Evolutionary conservation across 1,140 invertebrate genomes (phyloP).

Genomic region (Sesamia nonagrioides): DNA sequence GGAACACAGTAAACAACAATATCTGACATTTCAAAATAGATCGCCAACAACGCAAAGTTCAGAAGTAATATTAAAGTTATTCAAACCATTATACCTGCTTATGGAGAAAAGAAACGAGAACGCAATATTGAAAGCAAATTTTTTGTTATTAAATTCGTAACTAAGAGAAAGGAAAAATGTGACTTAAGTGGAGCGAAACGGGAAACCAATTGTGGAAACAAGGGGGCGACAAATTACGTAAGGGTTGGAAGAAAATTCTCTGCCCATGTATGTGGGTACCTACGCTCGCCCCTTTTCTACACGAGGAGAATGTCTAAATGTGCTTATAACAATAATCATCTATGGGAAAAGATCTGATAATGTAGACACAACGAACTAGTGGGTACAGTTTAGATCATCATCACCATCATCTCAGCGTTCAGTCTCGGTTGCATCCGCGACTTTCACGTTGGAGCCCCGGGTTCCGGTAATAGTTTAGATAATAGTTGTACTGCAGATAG

Average conservation of each 20-base stretch:
- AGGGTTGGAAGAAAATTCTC: neutral
- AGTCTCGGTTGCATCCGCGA: too few species aligned
- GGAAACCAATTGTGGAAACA: conserved; percentile 27
- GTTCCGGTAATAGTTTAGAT: too few species aligned
- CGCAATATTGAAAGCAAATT: conserved; percentile 14
- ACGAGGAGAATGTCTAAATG: conserved; percentile 2
- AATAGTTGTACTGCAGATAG: too few species aligned
- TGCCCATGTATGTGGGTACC: neutral
- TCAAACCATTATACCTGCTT: conserved; percentile 10
- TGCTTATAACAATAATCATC: neutral
- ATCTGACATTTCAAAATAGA: neutral
- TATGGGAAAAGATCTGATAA: too few species aligned
- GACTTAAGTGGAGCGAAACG: conserved; percentile 29
- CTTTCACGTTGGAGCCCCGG: too few species aligned
- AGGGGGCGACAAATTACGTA: conserved; percentile 22
- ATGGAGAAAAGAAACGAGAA: conserved; percentile 4
- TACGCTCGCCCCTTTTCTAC: conserved; percentile 2
- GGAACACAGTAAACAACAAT: too few species aligned
- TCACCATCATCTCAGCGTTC: too few species aligned
- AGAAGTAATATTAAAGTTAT: conserved; percentile 19
- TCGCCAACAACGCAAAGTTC: conserved; percentile 6
- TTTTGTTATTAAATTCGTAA: conserved; percentile 32
- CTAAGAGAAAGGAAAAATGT: conserved; percentile 2
- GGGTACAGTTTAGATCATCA: too few species aligned
- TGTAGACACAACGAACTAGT: too few species aligned